Base-by-base conservation (phyloP, 1,140 invertebrate species). In the Atta cephalotes region DNA sequence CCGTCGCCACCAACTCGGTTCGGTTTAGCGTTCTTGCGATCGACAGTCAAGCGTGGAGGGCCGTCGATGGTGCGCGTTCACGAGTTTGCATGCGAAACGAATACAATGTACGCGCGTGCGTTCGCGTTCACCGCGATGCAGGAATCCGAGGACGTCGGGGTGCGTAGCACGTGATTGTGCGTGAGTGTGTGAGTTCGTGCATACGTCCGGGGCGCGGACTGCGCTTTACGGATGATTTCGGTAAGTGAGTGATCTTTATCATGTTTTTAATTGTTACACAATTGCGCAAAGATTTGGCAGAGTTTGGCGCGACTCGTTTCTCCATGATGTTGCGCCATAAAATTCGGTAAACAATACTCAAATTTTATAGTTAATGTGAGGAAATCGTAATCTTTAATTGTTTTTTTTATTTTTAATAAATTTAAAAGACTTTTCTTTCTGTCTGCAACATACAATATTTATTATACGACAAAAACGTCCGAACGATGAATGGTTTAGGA, bases 41-140 rank as follows among this genome's bases (percentile, higher is more conserved):
- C 91, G 88, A 91, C 93, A 94, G 93, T 94, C 91, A 88, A 85
- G 86, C 90, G 90, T 88, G 89, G 91, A 89, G 92, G 93, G 89
- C 92, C 86, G 84, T 76, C 70, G 80, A 84, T 49, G n/a, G 80
- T 84, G 25, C 80, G 80, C 56, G 80, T 49, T 39, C 10, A 35
- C 56, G n/a, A 60, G 49, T 63, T 63, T 28, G 58, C 39, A 49
- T 28, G n/a, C 56, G n/a, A 35, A 4, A 0, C n/a, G 56, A 60
- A 35, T 39, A 58, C 45, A n/a, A 39, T 58, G 53, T 56, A 21
- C 51, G 53, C n/a, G 25, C 80, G 74, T 68, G 39, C 51, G 51
- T 71, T 12, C 21, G 21, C 39, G 25, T 76, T 62, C n/a, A 4
- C 5, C 56, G 70, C 70, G 70, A 84, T 49, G 80, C 80, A 35